Base-by-base conservation (phyloP, 2,888 invertebrate species). In the Cloeon dipterum region DNA sequence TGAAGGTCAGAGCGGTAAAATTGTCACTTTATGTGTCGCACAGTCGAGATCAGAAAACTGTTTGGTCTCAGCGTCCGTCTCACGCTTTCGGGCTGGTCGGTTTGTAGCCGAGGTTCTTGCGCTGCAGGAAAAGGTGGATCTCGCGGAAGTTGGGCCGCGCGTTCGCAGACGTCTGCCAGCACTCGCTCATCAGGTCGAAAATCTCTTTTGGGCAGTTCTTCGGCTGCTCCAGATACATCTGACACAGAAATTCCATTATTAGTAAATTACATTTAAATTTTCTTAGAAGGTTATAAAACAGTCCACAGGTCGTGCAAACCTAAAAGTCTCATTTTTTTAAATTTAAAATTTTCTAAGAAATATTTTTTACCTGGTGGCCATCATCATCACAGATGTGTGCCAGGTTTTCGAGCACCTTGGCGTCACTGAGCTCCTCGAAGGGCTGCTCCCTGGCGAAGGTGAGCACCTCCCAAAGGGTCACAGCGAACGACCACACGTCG, bases 401-500 rank as follows among this genome's bases (percentile, higher is more conserved):
- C 47, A 78, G 72, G 56, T 83, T 83, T 52, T 81, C 79, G 46
- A 86, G 71, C 46, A 86, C 73, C 53, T 74, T 73, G 50, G 77
- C 74, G 59, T 86, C 83, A 42, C 65, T 68, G 51, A 81, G 59
- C 47, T 75, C 70, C 49, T 76, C 74, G 55, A 73, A 85, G 5
- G 86, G 86, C 52, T 81, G 79, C 49, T 78, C 75, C 37, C 77
- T 62, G 34, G 82, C 81, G 55, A 76, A 76, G 26, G 77, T 79
- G 51, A 86, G 61, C 45, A 86, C 73, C 57, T 86, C 85, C 82
- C 83, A 86, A 43, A 85, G 62, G 35, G 82, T 75, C 39, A 85
- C 79, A 32, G 79, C 85, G 52, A 83, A 85, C 37, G 82, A 70
- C 85, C 85, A 86, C 32, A 83, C 82, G 59, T 85, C 85, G 46